Evolutionary conservation across 2,113 vertebrate species (phyloP).

Genomic region (Entomyzon cyanotis): DNA sequence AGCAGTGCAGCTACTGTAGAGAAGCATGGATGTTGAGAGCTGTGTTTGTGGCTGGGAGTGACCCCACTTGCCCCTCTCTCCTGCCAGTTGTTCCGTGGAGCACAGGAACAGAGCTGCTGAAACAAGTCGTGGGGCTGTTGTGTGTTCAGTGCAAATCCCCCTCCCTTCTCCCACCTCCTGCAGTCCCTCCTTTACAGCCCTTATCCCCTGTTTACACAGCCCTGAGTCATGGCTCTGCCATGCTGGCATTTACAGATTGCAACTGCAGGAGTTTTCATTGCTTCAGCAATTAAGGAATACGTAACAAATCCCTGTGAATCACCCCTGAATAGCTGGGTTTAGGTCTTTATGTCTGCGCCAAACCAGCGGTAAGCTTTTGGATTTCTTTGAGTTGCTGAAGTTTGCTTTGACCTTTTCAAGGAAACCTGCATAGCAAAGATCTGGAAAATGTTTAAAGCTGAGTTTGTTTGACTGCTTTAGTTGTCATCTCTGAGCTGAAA

Average conservation of each 20-base stretch:
- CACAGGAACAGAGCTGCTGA: background rate
- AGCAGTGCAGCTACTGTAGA: background rate
- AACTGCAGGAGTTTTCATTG: background rate
- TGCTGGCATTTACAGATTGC: background rate
- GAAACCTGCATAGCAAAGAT: background rate
- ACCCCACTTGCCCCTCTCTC: background rate
- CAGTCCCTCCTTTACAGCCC: accelerated
- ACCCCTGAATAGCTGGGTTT: background rate
- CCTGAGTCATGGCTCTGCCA: background rate
- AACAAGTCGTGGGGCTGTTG: background rate
- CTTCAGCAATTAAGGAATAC: background rate
- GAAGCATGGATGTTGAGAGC: background rate
- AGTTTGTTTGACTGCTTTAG: background rate
- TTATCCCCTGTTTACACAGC: accelerated
- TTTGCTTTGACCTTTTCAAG: constrained; percentile 25
- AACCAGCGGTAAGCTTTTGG: accelerated
- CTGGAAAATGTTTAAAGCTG: background rate
- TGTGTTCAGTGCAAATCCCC: background rate
- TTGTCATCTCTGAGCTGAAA: background rate
- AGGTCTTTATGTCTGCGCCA: background rate
- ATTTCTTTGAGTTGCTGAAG: background rate
- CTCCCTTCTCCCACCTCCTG: background rate
- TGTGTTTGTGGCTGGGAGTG: background rate
- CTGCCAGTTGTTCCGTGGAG: background rate
- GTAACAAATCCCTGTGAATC: background rate